These are phyloP conservation scores for Eufriesea mexicana DNA, from an alignment of 1,140 invertebrate genomes.

Conservation along the genomic window DNA sequence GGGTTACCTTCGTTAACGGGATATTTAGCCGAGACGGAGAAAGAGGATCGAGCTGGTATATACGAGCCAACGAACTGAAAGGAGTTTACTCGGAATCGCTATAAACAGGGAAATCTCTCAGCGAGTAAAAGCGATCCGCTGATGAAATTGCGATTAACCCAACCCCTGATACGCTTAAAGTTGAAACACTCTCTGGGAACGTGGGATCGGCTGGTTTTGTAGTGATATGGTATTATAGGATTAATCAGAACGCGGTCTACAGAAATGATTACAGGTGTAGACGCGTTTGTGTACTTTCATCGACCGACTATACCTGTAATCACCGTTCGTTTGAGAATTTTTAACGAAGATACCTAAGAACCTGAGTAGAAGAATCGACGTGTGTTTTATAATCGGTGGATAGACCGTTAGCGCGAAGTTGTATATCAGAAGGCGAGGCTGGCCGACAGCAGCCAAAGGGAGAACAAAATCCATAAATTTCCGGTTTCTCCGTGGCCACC, in stretches of 20 bases:
- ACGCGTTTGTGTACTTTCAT: too few species aligned
- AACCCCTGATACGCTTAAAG: background rate
- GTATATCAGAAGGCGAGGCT: constrained; percentile 74
- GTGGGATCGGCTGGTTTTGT: too few species aligned
- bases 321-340: too few species aligned
- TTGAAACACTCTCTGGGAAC: too few species aligned
- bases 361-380: too few species aligned
- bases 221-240: too few species aligned
- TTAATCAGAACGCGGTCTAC: too few species aligned
- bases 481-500: constrained; percentile 74
- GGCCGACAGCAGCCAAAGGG: constrained; percentile 59
- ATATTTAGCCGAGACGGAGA: constrained; percentile 27
- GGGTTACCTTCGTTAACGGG: constrained; percentile 30
- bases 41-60: background rate
- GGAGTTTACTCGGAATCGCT: constrained; percentile 9
- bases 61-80: background rate
- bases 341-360: too few species aligned
- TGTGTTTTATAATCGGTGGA: too few species aligned
- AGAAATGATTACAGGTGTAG: too few species aligned
- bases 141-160: background rate
- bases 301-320: too few species aligned
- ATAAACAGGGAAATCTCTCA: constrained; percentile 28
- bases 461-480: constrained; percentile 82
- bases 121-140: background rate
- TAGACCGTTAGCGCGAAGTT: constrained; percentile 58